Evolutionary conservation across 2,797 vertebrate genomes (phyloP), one percentile per base, ranked within the genome.

Genomic region (Pelobates cultripes): DNA sequence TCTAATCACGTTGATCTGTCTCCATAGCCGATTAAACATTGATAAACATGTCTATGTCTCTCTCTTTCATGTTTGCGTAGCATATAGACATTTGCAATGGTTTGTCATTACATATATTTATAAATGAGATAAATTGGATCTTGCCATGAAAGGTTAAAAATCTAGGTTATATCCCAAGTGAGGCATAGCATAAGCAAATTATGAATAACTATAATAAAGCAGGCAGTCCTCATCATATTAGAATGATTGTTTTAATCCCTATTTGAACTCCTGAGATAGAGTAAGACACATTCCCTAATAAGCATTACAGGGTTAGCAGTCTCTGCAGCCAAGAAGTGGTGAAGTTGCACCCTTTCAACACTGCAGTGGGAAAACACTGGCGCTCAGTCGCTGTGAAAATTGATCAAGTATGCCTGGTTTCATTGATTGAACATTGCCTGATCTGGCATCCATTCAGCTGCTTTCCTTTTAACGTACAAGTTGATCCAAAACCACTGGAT

Each of bases 171-270:
- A 14, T 73, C 70, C 70, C 47, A 57, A 55, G 70, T 41, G 45
- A 73, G 17, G n/a, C 28, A 5, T 55, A 73, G 51, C 51, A 13
- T 42, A 73, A 73, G 45, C 40, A 10, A 41, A 73, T 73, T 41
- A 14, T 57, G 9, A 55, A 73, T 73, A 73, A 73, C 70, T 73
- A 55, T 47, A 51, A 73, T 57, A 73, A 57, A 55, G 28, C 47
- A 73, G 45, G 15, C 12, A 55, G 70, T 55, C 47, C 55, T 73
- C 28, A 57, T 3, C 55, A 73, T 8, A 57, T 40, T 55, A 73
- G 41, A 40, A 15, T 55, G 17, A 55, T 55, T 68, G 6, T 68
- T 8, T 14, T 41, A 1, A 7, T 3, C 13, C 51, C 70, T 28
- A 13, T 71, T 53, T 71, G 28, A 53, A 44, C 15, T 47, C 40